A percentile compares a stretch with the other conserved stretches of the same genome.
phyloP scores from a whole-genome alignment of 2,797 vertebrate species.

The Tadarida brasiliensis region DNA sequence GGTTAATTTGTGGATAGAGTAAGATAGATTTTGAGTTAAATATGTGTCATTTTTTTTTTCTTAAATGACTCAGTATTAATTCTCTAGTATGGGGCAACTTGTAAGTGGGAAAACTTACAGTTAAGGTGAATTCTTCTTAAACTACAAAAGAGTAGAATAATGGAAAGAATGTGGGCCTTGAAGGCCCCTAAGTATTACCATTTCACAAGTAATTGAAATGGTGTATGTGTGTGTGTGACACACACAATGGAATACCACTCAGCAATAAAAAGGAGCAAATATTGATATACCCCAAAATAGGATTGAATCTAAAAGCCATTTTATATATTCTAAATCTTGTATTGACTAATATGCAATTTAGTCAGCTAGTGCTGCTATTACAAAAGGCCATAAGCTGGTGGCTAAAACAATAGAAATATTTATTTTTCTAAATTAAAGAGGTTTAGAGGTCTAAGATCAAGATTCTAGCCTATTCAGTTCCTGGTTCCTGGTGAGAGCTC shows the following conservation, averaged over 20 bases:
- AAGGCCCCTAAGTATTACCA: background rate
- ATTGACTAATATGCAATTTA: background rate
- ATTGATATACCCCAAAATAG: background rate
- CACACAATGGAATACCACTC: background rate
- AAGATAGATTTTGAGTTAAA: background rate
- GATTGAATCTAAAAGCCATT: background rate
- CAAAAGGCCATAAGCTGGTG: background rate
- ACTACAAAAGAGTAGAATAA: background rate
- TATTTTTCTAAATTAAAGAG: slow-evolving; percentile 27
- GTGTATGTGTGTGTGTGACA: background rate
- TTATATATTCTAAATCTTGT: background rate
- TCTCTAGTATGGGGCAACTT: background rate
- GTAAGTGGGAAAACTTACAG: background rate
- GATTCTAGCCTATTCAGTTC: background rate
- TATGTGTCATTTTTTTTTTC: background rate
- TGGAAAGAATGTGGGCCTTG: background rate
- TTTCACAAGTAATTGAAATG: background rate
- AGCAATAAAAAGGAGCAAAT: background rate
- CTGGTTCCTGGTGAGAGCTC: background rate
- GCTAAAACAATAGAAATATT: background rate
- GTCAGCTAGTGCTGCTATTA: background rate
- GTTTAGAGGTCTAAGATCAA: background rate
- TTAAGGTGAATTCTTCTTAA: background rate
- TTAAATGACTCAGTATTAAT: background rate
- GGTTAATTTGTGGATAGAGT: background rate